phyloP scores from a whole-genome alignment of 2,888 invertebrate species.

The Argyresthia albistria region DNA sequence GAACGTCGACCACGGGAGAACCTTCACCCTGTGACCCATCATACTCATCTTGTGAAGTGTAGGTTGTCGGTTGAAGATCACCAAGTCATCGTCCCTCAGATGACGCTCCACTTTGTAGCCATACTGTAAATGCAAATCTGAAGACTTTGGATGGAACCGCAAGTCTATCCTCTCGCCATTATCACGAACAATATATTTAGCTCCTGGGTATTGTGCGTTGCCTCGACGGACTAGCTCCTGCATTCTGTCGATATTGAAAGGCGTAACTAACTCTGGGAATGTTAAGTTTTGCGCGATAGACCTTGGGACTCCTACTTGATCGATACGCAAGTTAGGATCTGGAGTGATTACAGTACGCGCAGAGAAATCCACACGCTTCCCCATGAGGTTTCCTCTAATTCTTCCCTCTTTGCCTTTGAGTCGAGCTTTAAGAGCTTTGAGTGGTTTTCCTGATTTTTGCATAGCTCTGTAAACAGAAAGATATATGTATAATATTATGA shows the following conservation, averaged over 20 bases:
- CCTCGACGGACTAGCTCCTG: constrained; percentile 96
- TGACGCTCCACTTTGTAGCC: constrained; percentile 98
- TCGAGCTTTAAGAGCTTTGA: constrained; percentile 97
- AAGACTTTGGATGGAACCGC: constrained; percentile 97
- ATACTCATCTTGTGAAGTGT: constrained; percentile 99
- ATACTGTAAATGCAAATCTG: constrained; percentile 95
- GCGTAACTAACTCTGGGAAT: constrained; percentile 99
- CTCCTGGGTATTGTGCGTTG: constrained; percentile 98
- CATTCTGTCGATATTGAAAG: constrained; percentile 97
- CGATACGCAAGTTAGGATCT: constrained; percentile 94
- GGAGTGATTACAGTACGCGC: constrained; percentile 99
- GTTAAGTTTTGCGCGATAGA: constrained; percentile 99
- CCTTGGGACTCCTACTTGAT: constrained; percentile 97
- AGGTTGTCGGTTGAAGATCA: constrained; percentile 99
- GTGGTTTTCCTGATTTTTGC: constrained; percentile 98
- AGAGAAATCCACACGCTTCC: constrained; percentile 99
- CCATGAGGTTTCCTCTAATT: constrained; percentile 99
- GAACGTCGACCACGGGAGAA: constrained; percentile 99
- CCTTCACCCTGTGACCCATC: constrained; percentile 99
- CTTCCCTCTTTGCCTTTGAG: constrained; percentile 99
- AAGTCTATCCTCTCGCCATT: constrained; percentile 99
- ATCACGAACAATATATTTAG: constrained; percentile 98
- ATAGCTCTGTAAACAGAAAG: constrained; percentile 80
- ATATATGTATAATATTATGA: neutral
- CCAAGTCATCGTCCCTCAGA: constrained; percentile 96